Evolutionary conservation across 2,113 vertebrate species (phyloP), one percentile per base, ranked within the genome.

Genomic region (Verasper variegatus): DNA sequence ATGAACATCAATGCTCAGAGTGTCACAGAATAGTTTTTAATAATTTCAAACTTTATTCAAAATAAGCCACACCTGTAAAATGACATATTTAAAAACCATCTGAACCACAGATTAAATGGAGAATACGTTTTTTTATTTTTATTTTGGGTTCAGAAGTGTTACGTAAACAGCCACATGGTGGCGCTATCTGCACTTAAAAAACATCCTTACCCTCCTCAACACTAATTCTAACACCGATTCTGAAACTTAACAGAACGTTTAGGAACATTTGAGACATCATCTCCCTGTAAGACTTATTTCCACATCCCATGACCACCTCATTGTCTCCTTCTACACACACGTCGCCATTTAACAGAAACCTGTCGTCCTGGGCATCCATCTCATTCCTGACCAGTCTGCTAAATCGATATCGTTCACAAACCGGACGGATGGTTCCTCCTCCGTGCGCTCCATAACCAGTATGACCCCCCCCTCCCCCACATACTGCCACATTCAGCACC

Each of bases 401-500:
- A 91, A 93, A 92, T 90, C 90, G 52, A 81, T 93, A 91, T 90
- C 83, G 57, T 86, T 83, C 79, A 80, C 63, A 55, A 81, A 78
- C 56, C 66, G 60, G 15, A 68, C 26, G 54, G 84, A 75, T 84
- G 58, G 68, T 89, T 85, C 87, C 91, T 86, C 74, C 31, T 80
- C 80, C 78, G 18, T 49, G 68, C 37, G 89, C 87, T 84, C 86
- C 89, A 88, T 86, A 21, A 68, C 88, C 91, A 91, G 91, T 93
- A 92, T 94, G 89, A 31, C 75, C 49, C 31, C 31, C 31, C 31
- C 65, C 71, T 15, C 58, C 58, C 71, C 57, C 55, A 35, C 93
- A 93, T 94, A 93, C 91, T 93, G 93, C 91, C 40, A 74, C 92
- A 92, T 92, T 71, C 65, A 87, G 85, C 80, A 83, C 89, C 55